Conservation (phyloP, 2,888 invertebrate species). For the Dasysyrphus tricinctus region DNA sequence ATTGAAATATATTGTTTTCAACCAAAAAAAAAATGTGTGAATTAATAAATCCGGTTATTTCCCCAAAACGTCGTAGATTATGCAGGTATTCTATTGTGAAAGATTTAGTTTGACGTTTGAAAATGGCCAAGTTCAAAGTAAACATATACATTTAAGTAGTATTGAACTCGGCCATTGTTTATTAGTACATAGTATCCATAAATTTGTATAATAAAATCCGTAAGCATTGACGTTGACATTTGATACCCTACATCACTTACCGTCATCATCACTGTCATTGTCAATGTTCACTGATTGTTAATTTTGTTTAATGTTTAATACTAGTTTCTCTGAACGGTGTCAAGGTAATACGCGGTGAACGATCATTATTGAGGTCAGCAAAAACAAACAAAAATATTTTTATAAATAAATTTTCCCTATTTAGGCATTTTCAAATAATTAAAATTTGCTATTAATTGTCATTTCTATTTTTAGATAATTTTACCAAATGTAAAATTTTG, state of each 20-base stretch:
- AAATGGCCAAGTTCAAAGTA: background rate
- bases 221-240: constrained; percentile 12
- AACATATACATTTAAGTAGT: background rate
- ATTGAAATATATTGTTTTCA: constrained; percentile 1
- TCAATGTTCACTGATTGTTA: constrained; percentile 27
- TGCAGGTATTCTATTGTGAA: background rate
- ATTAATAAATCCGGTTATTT: constrained; percentile 68
- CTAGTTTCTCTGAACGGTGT: constrained; percentile 19
- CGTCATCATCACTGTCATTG: constrained; percentile 28
- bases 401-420: background rate
- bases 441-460: background rate
- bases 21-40: constrained; percentile 75
- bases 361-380: constrained; percentile 15
- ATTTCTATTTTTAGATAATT: constrained; percentile 22
- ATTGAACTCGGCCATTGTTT: background rate
- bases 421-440: background rate
- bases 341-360: constrained; percentile 14
- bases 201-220: background rate
- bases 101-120: background rate
- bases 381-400: background rate
- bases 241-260: background rate
- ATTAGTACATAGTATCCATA: background rate
- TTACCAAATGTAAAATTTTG: background rate
- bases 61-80: background rate
- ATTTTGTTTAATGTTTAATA: background rate